phyloP scores from a whole-genome alignment of 2,797 vertebrate species.

The Taeniopygia guttata region DNA sequence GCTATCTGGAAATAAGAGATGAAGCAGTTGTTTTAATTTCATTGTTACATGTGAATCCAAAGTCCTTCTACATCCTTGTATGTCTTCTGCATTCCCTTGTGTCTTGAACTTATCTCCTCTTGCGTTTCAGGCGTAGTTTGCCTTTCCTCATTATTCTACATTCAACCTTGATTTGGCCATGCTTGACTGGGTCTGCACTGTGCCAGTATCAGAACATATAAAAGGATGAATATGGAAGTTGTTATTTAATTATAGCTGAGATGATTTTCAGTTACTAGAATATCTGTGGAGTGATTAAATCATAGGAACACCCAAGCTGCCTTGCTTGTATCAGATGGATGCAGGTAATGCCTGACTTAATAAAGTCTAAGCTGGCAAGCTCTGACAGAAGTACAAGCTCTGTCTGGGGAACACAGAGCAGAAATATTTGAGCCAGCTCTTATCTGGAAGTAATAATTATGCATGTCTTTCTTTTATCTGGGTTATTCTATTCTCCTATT shows the following conservation, averaged over 20 bases:
- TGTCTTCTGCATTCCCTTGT: neutral
- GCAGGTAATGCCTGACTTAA: constrained; percentile 27
- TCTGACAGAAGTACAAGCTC: constrained; percentile 24
- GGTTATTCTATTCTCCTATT: constrained; percentile 36
- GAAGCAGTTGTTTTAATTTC: neutral
- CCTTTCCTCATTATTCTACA: neutral
- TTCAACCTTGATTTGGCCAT: neutral
- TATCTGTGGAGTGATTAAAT: constrained; percentile 39
- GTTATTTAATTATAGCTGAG: constrained; percentile 23
- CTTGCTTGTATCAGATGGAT: neutral
- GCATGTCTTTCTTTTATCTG: constrained; percentile 43
- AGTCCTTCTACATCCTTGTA: neutral
- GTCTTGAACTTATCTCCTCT: neutral
- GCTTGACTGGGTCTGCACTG: neutral
- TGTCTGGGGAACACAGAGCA: neutral
- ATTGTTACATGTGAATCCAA: neutral
- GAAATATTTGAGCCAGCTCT: neutral
- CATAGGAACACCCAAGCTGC: neutral
- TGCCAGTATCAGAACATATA: neutral
- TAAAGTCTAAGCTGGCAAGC: constrained; percentile 16
- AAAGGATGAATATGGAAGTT: neutral
- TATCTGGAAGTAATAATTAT: constrained; percentile 50
- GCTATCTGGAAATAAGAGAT: neutral
- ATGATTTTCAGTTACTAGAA: constrained; percentile 16
- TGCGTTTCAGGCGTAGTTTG: neutral